These are phyloP conservation scores for Hippocampus kuda DNA, from an alignment of 2,797 vertebrate species.

Conservation along the genomic window DNA sequence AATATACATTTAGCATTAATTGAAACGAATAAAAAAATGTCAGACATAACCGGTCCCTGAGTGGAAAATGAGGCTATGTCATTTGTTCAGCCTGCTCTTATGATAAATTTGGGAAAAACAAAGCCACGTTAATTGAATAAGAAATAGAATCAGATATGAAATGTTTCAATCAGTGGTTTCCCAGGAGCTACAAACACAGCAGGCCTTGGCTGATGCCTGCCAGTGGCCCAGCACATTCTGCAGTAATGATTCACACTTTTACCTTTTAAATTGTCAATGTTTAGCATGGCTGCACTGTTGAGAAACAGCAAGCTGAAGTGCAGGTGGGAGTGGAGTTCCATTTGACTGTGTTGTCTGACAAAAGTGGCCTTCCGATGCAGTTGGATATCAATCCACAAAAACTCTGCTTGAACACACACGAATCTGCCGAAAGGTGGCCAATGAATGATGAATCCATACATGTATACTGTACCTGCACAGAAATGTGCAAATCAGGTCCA, in stretches of 20 bases:
- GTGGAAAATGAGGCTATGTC: neutral
- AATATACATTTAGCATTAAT: neutral
- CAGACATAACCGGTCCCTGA: neutral
- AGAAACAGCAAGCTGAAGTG: neutral
- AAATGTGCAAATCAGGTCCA: too few species aligned
- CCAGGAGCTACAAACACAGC: neutral
- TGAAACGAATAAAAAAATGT: neutral
- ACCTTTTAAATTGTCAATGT: neutral
- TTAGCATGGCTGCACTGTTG: neutral
- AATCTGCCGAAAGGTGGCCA: neutral
- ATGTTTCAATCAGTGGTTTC: neutral
- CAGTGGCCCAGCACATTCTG: neutral
- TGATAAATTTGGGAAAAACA: neutral
- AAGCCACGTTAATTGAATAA: conserved; percentile 4
- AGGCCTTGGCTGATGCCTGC: neutral
- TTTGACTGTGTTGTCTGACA: neutral
- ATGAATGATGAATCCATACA: neutral
- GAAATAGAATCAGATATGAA: conserved; percentile 6
- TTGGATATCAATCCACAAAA: neutral
- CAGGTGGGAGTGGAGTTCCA: neutral
- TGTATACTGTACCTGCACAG: neutral
- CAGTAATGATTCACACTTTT: neutral
- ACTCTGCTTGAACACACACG: too few species aligned
- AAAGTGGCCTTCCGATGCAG: neutral
- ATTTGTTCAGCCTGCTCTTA: conserved; percentile 1